Conservation (phyloP, 2,797 vertebrate genomes). For the Lithobates sylvaticus region DNA sequence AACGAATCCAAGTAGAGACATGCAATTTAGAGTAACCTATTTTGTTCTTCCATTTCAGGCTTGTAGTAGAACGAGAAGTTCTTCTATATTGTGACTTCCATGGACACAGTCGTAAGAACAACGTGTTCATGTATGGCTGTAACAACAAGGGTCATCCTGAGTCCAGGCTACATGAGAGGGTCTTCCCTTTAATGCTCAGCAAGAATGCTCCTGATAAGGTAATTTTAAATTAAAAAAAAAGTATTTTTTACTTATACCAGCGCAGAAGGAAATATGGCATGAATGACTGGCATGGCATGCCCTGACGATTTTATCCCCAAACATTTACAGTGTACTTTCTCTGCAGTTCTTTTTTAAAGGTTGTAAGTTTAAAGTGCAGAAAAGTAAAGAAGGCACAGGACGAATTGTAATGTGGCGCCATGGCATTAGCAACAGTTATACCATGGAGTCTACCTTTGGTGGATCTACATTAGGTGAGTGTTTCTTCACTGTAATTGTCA, state of each 20-base stretch:
- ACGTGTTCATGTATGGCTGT: constrained; percentile 94
- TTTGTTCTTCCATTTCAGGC: constrained; percentile 68
- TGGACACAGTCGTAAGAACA: constrained; percentile 93
- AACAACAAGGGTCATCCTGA: constrained; percentile 61
- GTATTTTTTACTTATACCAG: neutral
- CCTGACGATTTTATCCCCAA: neutral
- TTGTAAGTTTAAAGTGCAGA: constrained; percentile 93
- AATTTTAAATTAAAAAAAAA: neutral
- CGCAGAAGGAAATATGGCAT: no score
- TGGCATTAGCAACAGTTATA: constrained; percentile 92
- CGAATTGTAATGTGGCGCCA: constrained; percentile 92
- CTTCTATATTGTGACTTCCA: constrained; percentile 93
- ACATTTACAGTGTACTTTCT: neutral
- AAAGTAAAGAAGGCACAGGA: constrained; percentile 90
- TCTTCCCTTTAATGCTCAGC: constrained; percentile 96
- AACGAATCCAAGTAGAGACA: no score
- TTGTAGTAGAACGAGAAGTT: constrained; percentile 85
- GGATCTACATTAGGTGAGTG: constrained; percentile 89
- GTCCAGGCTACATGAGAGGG: constrained; percentile 76
- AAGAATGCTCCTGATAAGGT: constrained; percentile 91
- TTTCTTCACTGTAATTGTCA: no score
- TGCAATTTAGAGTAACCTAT: neutral
- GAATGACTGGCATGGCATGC: neutral
- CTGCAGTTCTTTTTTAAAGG: constrained; percentile 89
- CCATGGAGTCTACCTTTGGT: constrained; percentile 90